Evolutionary conservation across 2,888 invertebrate species (phyloP).

Genomic region (Aspidiotus destructor): DNA sequence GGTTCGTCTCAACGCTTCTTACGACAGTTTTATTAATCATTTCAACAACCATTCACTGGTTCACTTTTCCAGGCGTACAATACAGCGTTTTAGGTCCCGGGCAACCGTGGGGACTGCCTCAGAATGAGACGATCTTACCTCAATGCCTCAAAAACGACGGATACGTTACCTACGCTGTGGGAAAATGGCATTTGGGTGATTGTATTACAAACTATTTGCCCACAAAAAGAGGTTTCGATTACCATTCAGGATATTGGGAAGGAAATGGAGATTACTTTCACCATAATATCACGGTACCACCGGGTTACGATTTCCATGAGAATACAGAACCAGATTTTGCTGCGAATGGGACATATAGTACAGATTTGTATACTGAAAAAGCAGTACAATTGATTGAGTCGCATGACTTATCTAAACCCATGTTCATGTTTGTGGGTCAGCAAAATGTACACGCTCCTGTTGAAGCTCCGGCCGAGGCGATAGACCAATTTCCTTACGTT

Average conservation of each 20-base stretch:
- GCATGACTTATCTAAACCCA: slow-evolving; percentile 58
- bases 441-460: slow-evolving; percentile 81
- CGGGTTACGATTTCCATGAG: slow-evolving; percentile 54
- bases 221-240: slow-evolving; percentile 62
- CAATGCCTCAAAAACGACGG: slow-evolving; percentile 45
- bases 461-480: slow-evolving; percentile 62
- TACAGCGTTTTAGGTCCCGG: slow-evolving; percentile 46
- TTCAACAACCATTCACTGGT: too few relatives aligned
- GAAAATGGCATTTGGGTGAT: slow-evolving; percentile 50
- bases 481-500: slow-evolving; percentile 59
- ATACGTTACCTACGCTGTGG: slow-evolving; percentile 47
- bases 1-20: slow-evolving; percentile 38
- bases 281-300: slow-evolving; percentile 51
- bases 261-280: slow-evolving; percentile 78
- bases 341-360: slow-evolving; percentile 70
- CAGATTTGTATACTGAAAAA: slow-evolving; percentile 70
- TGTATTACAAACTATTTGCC: slow-evolving; percentile 53
- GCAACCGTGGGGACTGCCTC: slow-evolving; percentile 47
- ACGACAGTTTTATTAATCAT: too few relatives aligned
- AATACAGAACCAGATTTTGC: slow-evolving; percentile 63
- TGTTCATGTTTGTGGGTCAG: slow-evolving; percentile 80
- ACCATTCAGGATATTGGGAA: slow-evolving; percentile 75
- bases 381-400: slow-evolving; percentile 59
- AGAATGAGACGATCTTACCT: slow-evolving; percentile 46
- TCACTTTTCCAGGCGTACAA: slow-evolving; percentile 44